Evolutionary conservation across 2,888 invertebrate species (phyloP).

Genomic region (Tenthredo distinguenda): DNA sequence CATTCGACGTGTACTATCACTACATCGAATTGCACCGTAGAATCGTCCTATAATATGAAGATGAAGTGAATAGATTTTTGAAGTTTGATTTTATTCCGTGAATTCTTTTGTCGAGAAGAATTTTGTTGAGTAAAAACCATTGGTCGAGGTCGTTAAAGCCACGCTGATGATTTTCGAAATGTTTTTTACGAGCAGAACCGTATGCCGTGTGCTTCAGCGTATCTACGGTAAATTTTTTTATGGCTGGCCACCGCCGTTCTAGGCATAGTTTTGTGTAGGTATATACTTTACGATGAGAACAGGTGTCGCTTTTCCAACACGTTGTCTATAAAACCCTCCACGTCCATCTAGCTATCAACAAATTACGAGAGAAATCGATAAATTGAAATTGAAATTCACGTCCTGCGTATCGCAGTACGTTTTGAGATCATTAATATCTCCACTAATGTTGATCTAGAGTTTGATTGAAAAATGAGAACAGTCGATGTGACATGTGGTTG

Average conservation of each 20-base stretch:
- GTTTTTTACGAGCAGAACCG: constrained; percentile 26
- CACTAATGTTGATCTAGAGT: background rate
- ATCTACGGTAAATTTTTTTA: constrained; percentile 26
- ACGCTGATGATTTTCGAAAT: background rate
- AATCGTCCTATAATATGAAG: background rate
- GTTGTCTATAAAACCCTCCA: constrained; percentile 14
- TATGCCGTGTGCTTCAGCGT: background rate
- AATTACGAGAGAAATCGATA: background rate
- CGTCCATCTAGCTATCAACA: background rate
- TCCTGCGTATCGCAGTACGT: background rate
- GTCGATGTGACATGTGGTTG: no score
- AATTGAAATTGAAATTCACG: background rate
- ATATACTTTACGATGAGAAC: constrained; percentile 14
- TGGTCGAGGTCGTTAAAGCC: background rate
- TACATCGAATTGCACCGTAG: no score
- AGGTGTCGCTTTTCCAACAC: constrained; percentile 15
- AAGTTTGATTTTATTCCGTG: background rate
- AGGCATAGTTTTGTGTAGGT: background rate
- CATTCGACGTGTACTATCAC: background rate
- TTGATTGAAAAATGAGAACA: no score
- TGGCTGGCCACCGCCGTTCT: constrained; percentile 9
- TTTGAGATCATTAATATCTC: background rate
- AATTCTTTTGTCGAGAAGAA: background rate
- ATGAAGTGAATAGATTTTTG: background rate
- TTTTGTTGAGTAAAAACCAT: background rate